phyloP scores from a whole-genome alignment of 2,888 invertebrate species.

The Sturmia bella region DNA sequence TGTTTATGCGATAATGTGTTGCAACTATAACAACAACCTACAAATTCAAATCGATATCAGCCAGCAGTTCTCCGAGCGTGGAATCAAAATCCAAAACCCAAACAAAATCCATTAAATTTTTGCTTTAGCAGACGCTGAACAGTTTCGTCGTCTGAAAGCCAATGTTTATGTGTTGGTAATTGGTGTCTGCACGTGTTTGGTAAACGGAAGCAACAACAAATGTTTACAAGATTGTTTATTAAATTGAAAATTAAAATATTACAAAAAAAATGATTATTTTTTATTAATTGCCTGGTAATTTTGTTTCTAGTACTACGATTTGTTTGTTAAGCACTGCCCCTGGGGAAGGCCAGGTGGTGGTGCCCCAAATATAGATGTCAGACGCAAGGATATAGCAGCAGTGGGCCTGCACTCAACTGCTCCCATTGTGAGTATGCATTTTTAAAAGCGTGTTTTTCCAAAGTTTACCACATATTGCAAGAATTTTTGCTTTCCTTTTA shows the following conservation, averaged over 20 bases:
- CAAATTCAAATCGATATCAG: constrained; percentile 69
- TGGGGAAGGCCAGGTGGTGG: constrained; percentile 91
- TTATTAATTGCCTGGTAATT: too few species aligned
- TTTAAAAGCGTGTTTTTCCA: too few species aligned
- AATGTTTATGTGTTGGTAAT: constrained; percentile 39
- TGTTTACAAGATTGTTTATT: background rate
- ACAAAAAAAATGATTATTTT: background rate
- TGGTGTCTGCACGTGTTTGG: constrained; percentile 60
- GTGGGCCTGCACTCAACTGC: constrained; percentile 87
- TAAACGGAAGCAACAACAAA: background rate
- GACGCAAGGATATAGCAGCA: constrained; percentile 87
- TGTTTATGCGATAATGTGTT: constrained; percentile 51
- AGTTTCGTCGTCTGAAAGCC: constrained; percentile 44
- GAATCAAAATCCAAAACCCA: background rate
- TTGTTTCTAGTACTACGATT: constrained; percentile 83
- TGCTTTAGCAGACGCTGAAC: background rate
- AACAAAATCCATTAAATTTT: too few species aligned
- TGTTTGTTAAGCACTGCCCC: constrained; percentile 89
- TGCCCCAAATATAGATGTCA: constrained; percentile 86
- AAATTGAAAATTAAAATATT: constrained; percentile 15
- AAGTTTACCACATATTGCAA: too few species aligned
- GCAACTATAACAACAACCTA: constrained; percentile 81
- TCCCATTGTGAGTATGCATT: constrained; percentile 80
- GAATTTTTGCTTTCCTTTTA: too few species aligned
- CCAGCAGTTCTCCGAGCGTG: constrained; percentile 9